Evolutionary conservation across 2,888 invertebrate genomes (phyloP), one percentile per base, ranked within the genome.

Genomic region (Cephus pulcher): DNA sequence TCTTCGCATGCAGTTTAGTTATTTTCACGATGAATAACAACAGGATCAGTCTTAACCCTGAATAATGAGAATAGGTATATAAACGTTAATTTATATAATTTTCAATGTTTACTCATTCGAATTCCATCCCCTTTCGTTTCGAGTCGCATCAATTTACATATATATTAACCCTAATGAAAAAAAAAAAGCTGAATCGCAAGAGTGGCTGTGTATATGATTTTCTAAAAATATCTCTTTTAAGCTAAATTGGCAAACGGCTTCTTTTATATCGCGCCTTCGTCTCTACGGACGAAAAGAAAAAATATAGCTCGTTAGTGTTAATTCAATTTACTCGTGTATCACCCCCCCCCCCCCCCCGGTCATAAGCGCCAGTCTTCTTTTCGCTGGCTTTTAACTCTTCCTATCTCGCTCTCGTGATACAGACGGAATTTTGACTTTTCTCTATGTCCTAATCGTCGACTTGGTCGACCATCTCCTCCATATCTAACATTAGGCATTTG

Each of bases 401-500:
- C 40, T 15, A 15, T 15, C 40, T 40, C 15, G 40, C 15, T 15
- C 0, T 56, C 56, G 15, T 56, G 15, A 23, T 9, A 56, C 23
- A 56, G 56, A 56, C 56, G 56, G 23, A 56, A 56, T 9, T 23
- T 23, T 23, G 56, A 56, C 56, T 56, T 56, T 56, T 56, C 56
- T 2, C 9, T 23, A 56, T 23, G 23, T 23, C 56, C 56, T 56
- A 56, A 56, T 56, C 6, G 56, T 56, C 56, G 56, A 56, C 56
- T 56, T 23, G 56, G 56, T 71, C 71, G 71, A 32, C 34, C 70
- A 33, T 56, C 12, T 34, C 12, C 33, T 40, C 23, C 34, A n/a
- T 34, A 9, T 40, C 35, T 74, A 74, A 33, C 30, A 81, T 79
- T 84, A 86, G 83, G 84, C 84, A 86, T 88, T 89, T 88, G 89